Evolutionary conservation across 2,797 vertebrate species (phyloP).

Genomic region (Bufotes viridis): DNA sequence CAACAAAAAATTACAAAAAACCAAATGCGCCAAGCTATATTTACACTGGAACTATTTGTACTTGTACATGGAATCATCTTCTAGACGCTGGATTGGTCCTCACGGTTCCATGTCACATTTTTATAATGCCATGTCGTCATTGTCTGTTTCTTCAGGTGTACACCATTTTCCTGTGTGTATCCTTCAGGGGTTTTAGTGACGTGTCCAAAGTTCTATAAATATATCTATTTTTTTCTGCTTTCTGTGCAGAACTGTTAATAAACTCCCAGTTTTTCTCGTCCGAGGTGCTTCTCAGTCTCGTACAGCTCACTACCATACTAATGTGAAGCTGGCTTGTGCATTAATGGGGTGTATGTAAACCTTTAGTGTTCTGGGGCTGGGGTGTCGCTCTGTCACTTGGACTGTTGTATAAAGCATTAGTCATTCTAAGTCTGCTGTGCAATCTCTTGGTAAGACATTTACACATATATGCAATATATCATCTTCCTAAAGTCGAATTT

Average conservation of each 20-base stretch:
- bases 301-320: conserved; percentile 50
- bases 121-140: conserved; percentile 59
- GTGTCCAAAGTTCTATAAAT: conserved; percentile 60
- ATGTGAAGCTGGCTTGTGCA: conserved; percentile 56
- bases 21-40: conserved; percentile 74
- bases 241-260: conserved; percentile 60
- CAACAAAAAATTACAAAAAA: conserved; percentile 67
- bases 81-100: conserved; percentile 60
- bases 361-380: conserved; percentile 23
- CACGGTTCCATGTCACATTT: conserved; percentile 58
- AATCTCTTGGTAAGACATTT: conserved; percentile 42
- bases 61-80: conserved; percentile 72
- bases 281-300: conserved; percentile 48
- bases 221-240: conserved; percentile 59
- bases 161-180: conserved; percentile 63
- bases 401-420: conserved; percentile 44
- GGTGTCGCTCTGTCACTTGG: conserved; percentile 30
- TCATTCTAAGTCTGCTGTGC: conserved; percentile 38
- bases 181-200: conserved; percentile 63
- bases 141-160: conserved; percentile 63
- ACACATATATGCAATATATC: conserved; percentile 56
- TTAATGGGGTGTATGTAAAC: conserved; percentile 49
- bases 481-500: conserved; percentile 23
- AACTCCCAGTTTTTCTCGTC: conserved; percentile 54
- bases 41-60: conserved; percentile 80